Percentiles rank a stretch among this genome's conserved stretches.
Evolutionary conservation across 2,888 invertebrate species (phyloP).

Genomic region (Drosophila nr. perissopoda): DNA sequence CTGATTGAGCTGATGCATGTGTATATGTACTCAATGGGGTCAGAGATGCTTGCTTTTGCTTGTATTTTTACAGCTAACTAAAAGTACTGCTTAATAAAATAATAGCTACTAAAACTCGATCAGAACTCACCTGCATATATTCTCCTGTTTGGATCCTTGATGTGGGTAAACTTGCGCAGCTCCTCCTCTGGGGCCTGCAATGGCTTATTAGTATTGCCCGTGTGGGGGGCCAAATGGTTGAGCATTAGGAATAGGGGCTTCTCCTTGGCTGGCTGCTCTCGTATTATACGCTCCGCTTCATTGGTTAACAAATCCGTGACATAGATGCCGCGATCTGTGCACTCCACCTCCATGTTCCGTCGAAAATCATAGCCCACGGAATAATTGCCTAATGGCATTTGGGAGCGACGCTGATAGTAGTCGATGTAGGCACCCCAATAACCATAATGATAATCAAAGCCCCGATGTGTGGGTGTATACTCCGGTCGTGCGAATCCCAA

Average conservation of each 20-base stretch:
- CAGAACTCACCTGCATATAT: slow-evolving; percentile 88
- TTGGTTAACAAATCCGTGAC: slow-evolving; percentile 90
- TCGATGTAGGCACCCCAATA: slow-evolving; percentile 93
- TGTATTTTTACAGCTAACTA: background rate
- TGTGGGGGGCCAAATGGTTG: slow-evolving; percentile 92
- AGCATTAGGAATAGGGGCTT: slow-evolving; percentile 92
- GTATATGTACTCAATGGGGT: background rate
- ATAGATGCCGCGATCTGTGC: slow-evolving; percentile 87
- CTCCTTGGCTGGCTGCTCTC: slow-evolving; percentile 46
- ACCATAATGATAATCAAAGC: slow-evolving; percentile 93
- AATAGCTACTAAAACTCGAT: background rate
- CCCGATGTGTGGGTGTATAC: slow-evolving; percentile 89
- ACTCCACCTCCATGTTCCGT: slow-evolving; percentile 86
- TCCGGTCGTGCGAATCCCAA: slow-evolving; percentile 89
- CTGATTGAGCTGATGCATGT: background rate
- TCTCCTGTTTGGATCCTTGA: slow-evolving; percentile 88
- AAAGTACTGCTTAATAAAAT: background rate
- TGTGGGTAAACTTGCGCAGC: slow-evolving; percentile 89
- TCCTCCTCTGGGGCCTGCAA: slow-evolving; percentile 91
- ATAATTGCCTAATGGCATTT: slow-evolving; percentile 77
- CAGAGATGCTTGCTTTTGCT: background rate
- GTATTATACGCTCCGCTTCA: slow-evolving; percentile 88
- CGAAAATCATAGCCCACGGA: slow-evolving; percentile 86
- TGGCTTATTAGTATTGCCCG: slow-evolving; percentile 89
- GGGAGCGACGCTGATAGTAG: slow-evolving; percentile 89